Conservation (phyloP, 53 echinoderm and acorn worm species). For the Actinopyga echinites region DNA sequence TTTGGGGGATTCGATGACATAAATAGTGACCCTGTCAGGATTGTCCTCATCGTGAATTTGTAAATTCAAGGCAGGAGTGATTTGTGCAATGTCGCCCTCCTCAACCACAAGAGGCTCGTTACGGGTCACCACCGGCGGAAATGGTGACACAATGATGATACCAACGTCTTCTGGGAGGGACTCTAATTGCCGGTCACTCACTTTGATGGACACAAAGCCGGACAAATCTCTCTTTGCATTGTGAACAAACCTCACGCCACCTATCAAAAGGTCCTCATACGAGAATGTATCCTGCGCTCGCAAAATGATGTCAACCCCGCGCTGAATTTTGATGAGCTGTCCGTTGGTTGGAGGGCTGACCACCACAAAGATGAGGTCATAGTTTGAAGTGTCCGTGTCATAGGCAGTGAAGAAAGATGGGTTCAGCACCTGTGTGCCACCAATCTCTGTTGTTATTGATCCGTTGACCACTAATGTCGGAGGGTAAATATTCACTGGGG, state of each 20-base stretch:
- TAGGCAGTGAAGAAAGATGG: slow-evolving; percentile 91
- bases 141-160: slow-evolving; percentile 78
- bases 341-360: slow-evolving; percentile 92
- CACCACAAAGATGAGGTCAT: slow-evolving; percentile 69
- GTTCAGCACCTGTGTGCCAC: slow-evolving; percentile 80
- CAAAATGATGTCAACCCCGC: slow-evolving; percentile 69
- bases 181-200: slow-evolving; percentile 79
- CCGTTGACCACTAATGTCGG: slow-evolving; percentile 86
- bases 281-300: slow-evolving; percentile 72
- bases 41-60: slow-evolving; percentile 94
- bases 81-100: slow-evolving; percentile 75
- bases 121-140: slow-evolving; percentile 79
- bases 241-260: slow-evolving; percentile 81
- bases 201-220: slow-evolving; percentile 74
- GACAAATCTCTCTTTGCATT: slow-evolving; percentile 59
- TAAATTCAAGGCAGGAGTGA: slow-evolving; percentile 69
- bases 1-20: slow-evolving; percentile 82
- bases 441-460: slow-evolving; percentile 81
- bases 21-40: slow-evolving; percentile 71
- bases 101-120: slow-evolving; percentile 87
- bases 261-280: slow-evolving; percentile 69
- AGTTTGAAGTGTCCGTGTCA: slow-evolving; percentile 80
- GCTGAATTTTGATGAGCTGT: slow-evolving; percentile 74
- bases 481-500: slow-evolving; percentile 77
- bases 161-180: slow-evolving; percentile 75